Evolutionary conservation across 1,140 invertebrate genomes (phyloP), one percentile per base, ranked within the genome.

Genomic region (Mamestra configurata): DNA sequence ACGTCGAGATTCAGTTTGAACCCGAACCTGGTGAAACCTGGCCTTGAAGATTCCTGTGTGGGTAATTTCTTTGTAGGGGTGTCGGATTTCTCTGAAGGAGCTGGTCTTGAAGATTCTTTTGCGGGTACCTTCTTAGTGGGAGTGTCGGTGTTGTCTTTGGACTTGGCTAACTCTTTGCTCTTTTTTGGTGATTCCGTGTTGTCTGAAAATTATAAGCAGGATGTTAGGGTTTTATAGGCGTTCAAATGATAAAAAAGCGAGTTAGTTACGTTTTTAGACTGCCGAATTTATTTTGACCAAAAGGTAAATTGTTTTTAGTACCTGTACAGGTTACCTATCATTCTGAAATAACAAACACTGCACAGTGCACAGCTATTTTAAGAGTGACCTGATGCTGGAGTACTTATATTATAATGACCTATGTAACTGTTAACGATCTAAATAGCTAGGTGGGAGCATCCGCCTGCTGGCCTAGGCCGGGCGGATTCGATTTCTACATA

Each of bases 11-110:
- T 88, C 22, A 94, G 79, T 72, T 93, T 94, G 79, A 95, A 96
- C 3, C 95, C 95, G 82, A 95, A 96, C 80, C 92, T 87, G 3
- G 94, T 96, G 82, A 93, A 95, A 0, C 87, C 88, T 4, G 85
- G 83, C 35, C 84, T 79, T 8, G 86, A 55, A 3, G 88, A 84
- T 15, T 84, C 83, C 13, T 85, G 20, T 0, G 82, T 87, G 0
- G 77, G 79, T 13, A 80, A 68, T 61, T 72, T 80, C 55, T 78
- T 77, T 15, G 8, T 49, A 4, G 75, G 79, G 11, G 77, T 81
- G 6, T 49, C 66, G 27, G 77, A 68, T 70, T 86, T 85, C 81
- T 88, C 15, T 81, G 78, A 5, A 77, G 82, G 2, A 5, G 86
- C 88, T 2, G 85, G 83, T 35, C 84, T 79, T 10, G 86, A 49